Evolutionary conservation across 1,140 invertebrate species (phyloP).

Genomic region (Plectrocnemia conspersa): DNA sequence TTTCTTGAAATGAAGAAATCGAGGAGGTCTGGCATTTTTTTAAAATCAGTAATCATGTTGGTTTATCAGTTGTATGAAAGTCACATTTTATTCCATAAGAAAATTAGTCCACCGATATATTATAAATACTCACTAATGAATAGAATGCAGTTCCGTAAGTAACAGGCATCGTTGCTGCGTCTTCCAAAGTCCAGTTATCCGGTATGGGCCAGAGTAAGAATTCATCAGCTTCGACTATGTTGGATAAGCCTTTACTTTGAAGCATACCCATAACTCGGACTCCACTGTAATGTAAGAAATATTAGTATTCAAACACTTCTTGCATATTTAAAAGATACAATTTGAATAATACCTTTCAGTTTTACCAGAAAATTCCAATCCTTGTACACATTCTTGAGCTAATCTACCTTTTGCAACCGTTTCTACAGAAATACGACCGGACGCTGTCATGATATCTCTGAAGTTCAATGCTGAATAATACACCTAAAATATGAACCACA

Average conservation of each 20-base stretch:
- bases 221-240: slow-evolving; percentile 55
- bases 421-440: slow-evolving; percentile 65
- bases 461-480: slow-evolving; percentile 70
- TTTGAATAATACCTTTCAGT: slow-evolving; percentile 34
- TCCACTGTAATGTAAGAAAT: slow-evolving; percentile 49
- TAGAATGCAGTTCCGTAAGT: slow-evolving; percentile 83
- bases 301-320: not conserved
- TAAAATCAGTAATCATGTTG: not conserved
- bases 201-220: slow-evolving; percentile 74
- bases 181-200: slow-evolving; percentile 74
- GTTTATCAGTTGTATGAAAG: not conserved
- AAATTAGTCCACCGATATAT: too few relatives aligned
- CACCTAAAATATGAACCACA: slow-evolving; percentile 41
- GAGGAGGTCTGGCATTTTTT: too few relatives aligned
- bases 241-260: slow-evolving; percentile 54
- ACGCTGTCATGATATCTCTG: slow-evolving; percentile 73
- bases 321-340: slow-evolving; percentile 43
- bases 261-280: slow-evolving; percentile 68
- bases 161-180: slow-evolving; percentile 84
- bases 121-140: slow-evolving; percentile 63
- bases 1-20: too few relatives aligned
- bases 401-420: slow-evolving; percentile 53
- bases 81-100: too few relatives aligned
- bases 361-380: slow-evolving; percentile 70
- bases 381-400: slow-evolving; percentile 62